These are phyloP conservation scores for Nesidiocoris tenuis DNA, from an alignment of 2,888 invertebrate species.

Conservation along the genomic window DNA sequence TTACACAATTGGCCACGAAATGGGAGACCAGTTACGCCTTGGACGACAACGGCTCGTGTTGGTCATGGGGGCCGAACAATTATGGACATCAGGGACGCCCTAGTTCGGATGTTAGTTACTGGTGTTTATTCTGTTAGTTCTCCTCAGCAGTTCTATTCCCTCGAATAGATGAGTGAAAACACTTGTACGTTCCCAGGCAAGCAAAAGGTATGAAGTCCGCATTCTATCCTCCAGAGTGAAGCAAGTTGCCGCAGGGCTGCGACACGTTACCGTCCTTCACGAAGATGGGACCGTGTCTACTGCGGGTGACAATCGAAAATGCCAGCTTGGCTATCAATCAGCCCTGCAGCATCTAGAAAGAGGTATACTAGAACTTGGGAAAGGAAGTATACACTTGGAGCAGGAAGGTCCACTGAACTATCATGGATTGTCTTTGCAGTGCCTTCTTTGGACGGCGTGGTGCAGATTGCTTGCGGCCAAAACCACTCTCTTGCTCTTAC, in stretches of 20 bases:
- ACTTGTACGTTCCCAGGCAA: background rate
- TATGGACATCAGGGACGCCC: conserved; percentile 73
- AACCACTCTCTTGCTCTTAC: conserved; percentile 69
- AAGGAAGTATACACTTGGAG: too few relatives aligned
- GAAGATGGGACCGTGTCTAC: conserved; percentile 63
- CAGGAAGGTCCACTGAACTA: too few relatives aligned
- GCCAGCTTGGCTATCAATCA: conserved; percentile 63
- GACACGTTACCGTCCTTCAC: conserved; percentile 67
- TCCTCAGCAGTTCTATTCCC: too few relatives aligned
- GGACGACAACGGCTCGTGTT: conserved; percentile 66
- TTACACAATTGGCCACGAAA: conserved; percentile 70
- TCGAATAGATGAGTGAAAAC: too few relatives aligned
- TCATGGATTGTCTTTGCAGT: conserved; percentile 55
- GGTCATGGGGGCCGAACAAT: conserved; percentile 81
- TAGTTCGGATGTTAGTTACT: conserved; percentile 53
- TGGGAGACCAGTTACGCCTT: conserved; percentile 80
- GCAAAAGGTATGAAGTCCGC: background rate
- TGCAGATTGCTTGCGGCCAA: conserved; percentile 74
- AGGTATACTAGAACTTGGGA: too few relatives aligned
- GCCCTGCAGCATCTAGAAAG: background rate
- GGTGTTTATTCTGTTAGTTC: background rate
- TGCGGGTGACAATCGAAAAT: conserved; percentile 67
- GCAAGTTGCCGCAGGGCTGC: conserved; percentile 66
- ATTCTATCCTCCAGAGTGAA: conserved; percentile 53
- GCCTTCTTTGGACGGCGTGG: conserved; percentile 60